phyloP scores from a whole-genome alignment of 2,797 vertebrate species.

The Clarias pachynema region DNA sequence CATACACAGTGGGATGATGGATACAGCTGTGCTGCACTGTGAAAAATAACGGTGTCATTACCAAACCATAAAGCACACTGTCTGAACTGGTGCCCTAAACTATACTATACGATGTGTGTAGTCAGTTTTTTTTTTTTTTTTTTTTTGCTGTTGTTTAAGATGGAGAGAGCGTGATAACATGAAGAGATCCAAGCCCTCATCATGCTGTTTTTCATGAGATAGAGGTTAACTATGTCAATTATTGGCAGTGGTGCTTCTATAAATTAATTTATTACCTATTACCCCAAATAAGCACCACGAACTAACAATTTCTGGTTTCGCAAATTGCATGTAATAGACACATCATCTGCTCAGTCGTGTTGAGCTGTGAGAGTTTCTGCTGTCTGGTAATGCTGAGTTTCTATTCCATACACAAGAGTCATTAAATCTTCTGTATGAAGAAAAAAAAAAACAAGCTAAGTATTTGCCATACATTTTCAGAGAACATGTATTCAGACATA shows the following conservation, averaged over 20 bases:
- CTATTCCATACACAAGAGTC: background rate
- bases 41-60: conserved; percentile 56
- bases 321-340: conserved; percentile 8
- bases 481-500: conserved; percentile 5
- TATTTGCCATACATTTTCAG: background rate
- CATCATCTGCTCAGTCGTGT: background rate
- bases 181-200: background rate
- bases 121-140: conserved; percentile 23
- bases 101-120: background rate
- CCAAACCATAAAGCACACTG: conserved; percentile 51
- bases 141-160: conserved; percentile 8
- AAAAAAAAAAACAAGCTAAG: background rate
- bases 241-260: background rate
- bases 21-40: conserved; percentile 48
- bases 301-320: conserved; percentile 9
- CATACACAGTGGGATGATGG: conserved; percentile 48
- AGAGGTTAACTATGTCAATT: conserved; percentile 4
- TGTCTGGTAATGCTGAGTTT: background rate
- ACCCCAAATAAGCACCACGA: conserved; percentile 17
- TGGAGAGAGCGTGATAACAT: background rate
- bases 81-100: conserved; percentile 43
- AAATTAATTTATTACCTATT: conserved; percentile 25
- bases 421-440: background rate
- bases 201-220: background rate
- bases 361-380: background rate